phyloP scores from a whole-genome alignment of 2,888 invertebrate species.

The Carabus problematicus region DNA sequence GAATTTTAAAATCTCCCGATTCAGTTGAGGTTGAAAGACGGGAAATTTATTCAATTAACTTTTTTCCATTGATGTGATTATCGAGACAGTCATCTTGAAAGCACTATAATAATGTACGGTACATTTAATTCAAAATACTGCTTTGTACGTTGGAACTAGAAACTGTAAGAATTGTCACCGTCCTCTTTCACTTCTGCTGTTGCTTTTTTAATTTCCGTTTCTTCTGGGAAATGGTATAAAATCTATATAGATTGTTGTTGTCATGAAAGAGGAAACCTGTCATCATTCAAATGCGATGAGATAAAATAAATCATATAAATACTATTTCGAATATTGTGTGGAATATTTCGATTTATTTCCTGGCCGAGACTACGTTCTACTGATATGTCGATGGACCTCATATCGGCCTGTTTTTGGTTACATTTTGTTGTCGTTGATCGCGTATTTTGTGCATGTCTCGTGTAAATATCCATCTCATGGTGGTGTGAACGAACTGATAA shows the following conservation, averaged over 20 bases:
- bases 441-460: constrained; percentile 1
- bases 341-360: no score
- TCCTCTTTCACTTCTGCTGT: not conserved
- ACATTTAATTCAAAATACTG: constrained; percentile 6
- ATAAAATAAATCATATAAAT: no score
- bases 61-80: constrained; percentile 1
- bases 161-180: constrained; percentile 5
- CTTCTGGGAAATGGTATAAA: not conserved
- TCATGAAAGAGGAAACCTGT: no score
- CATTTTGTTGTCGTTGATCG: not conserved
- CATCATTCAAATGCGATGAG: no score
- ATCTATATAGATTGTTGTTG: constrained; percentile 3
- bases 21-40: constrained; percentile 3
- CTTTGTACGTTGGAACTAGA: not conserved
- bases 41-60: constrained; percentile 2
- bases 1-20: constrained; percentile 10
- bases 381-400: no score
- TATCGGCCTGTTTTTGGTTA: no score
- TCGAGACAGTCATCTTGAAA: not conserved
- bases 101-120: constrained; percentile 7
- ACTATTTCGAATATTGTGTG: no score
- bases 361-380: no score
- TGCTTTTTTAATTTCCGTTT: constrained; percentile 12
- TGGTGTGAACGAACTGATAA: constrained; percentile 26
- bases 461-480: constrained; percentile 7